Evolutionary conservation across 1,140 invertebrate species (phyloP), one percentile per base, ranked within the genome.

Genomic region (Cheumatopsyche charites): DNA sequence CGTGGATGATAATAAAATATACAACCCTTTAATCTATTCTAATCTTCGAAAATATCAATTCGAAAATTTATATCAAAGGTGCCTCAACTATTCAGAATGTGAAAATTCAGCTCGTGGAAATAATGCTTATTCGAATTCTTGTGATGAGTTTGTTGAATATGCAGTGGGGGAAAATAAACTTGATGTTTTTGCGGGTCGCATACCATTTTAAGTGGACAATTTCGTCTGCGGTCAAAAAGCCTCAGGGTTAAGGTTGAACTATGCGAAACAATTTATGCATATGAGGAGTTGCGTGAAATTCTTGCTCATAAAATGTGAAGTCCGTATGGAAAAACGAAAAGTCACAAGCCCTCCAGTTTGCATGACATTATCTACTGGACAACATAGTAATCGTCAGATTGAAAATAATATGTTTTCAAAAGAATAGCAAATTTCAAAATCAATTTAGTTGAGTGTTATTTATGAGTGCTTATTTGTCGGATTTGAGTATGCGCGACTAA

Each of bases 191-290:
- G 49, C 49, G 17, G 19, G 47, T 41, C 47, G 66, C 66, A 68
- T 68, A 68, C 66, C 66, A 68, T 55, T 68, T 55, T 68, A 68
- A 68, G 66, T 68, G 66, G 66, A 68, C 66, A 68, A 68, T 68
- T 68, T 68, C 65, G 43, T 58, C 21, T 26, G 47, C 25, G 47
- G 21, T 23, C 23, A 41, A 68, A 58, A 55, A 41, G 47, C 66
- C 66, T 41, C 36, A 15, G 26, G 66, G 66, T 66, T 49, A 49
- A 58, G 45, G 45, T 49, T 25, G 43, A 55, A 68, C 66, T 68
- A 68, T 68, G 47, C 45, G 49, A 29, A 55, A 55, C 66, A 55
- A 55, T 68, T 68, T 68, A 68, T 68, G 66, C 66, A 68, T 55
- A 55, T 68, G 45, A 52, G 66, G 13, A 26, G 66, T 45, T 68